Percentiles rank a stretch among this genome's conserved stretches.
Evolutionary conservation across 2,888 invertebrate genomes (phyloP).

Genomic region (Chrysina gloriosa): DNA sequence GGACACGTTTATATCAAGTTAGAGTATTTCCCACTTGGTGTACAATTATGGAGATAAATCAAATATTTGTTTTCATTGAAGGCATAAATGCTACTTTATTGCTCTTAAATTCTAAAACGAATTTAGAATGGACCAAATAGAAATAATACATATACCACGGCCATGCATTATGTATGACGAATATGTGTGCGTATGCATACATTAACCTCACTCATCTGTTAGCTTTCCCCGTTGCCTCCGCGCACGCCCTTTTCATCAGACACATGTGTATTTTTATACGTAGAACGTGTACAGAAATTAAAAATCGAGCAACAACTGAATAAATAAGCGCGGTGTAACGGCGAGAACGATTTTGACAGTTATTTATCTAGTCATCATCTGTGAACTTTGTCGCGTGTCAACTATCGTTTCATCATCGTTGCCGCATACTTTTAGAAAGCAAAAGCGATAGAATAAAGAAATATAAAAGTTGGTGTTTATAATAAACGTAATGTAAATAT

Average conservation of each 20-base stretch:
- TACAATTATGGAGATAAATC: too few relatives aligned
- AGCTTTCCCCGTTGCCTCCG: background rate
- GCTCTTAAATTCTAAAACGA: background rate
- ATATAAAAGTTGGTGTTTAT: background rate
- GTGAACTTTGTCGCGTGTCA: constrained; percentile 47
- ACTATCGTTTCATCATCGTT: constrained; percentile 22
- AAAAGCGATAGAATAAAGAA: background rate
- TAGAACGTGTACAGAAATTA: constrained; percentile 45
- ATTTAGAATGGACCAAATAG: constrained; percentile 10
- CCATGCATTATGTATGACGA: background rate
- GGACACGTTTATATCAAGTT: too few relatives aligned
- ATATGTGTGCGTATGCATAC: constrained; percentile 13
- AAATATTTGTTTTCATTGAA: too few relatives aligned
- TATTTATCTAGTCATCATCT: constrained; percentile 49
- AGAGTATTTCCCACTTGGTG: too few relatives aligned
- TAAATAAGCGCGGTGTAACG: constrained; percentile 50
- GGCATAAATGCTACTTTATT: too few relatives aligned
- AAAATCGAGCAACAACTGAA: constrained; percentile 51
- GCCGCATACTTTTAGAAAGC: background rate
- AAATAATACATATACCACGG: constrained; percentile 3
- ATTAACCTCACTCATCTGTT: constrained; percentile 29
- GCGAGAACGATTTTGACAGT: constrained; percentile 52
- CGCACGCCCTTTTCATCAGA: background rate
- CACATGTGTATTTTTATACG: constrained; percentile 29
- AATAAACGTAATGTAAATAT: background rate